Evolutionary conservation across 2,797 vertebrate species (phyloP), one percentile per base, ranked within the genome.

Genomic region (Zenarchopterus dispar): DNA sequence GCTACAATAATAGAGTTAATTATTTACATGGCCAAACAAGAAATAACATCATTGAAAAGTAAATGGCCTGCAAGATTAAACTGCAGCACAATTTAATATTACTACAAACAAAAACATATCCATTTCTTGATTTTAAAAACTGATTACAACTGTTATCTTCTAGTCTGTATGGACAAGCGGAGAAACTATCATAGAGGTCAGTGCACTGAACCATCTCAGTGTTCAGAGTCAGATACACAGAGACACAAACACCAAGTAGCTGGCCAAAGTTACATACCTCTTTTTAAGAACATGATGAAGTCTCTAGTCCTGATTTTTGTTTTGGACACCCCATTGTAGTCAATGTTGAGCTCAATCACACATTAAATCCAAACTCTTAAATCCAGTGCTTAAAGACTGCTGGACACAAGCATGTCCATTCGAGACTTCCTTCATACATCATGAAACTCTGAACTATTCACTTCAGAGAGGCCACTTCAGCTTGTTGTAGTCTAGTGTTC

Each of bases 231-330:
- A 55, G 47, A 75, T 17, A 1, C 19, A 10, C 46, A 62, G 46
- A 70, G 28, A 61, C 19, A 11, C 19, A 54, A 45, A 67, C 8
- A 66, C 49, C 2, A 8, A 56, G 39, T 8, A 59, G 59, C 28
- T 60, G 50, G 45, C 28, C 49, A 55, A 4, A 11, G 18, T 59
- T 66, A 84, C 88, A 70, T 85, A 90, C 85, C 88, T 88, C 60
- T 33, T 71, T 57, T 70, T 42, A 71, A 61, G 61, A 73, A 63
- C 48, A 51, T 6, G 43, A 70, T 41, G 50, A 54, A 8, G 28
- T 48, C 26, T 72, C 44, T 53, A 59, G 51, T 78, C 79, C 73
- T 61, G 43, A 16, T 75, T 73, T 79, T 46, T 70, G 49, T 49
- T 63, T 62, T 24, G 49, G 47, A 56, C 60, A 71, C 63, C 77